Percentiles rank a stretch among this genome's conserved stretches.
Conservation (phyloP, 92 coral and sea anemone genomes). For the Hydrozoanthus gracilis region DNA sequence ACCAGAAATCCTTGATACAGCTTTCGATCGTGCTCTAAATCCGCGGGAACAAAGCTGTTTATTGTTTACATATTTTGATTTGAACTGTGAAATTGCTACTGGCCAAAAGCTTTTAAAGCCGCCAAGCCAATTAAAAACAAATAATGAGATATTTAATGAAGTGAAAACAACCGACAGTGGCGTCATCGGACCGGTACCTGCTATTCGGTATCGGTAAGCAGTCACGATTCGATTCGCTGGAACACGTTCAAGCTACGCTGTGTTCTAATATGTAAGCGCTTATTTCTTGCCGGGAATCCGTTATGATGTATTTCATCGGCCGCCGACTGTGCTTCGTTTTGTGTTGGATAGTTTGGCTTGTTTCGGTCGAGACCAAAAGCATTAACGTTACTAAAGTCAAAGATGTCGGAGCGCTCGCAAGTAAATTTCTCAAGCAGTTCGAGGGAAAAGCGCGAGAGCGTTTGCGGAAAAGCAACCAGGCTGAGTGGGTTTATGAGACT, state of each 20-base stretch:
- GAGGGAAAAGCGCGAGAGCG: conserved; percentile 71
- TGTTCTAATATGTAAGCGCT: not conserved
- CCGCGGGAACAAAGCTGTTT: not conserved
- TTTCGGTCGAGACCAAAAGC: conserved; percentile 4
- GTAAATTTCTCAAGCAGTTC: conserved; percentile 62
- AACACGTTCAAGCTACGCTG: conserved; percentile 1
- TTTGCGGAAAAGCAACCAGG: conserved; percentile 58
- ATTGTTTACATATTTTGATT: not conserved
- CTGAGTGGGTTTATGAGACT: conserved; percentile 84
- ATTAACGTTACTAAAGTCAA: conserved; percentile 32
- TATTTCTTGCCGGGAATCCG: not conserved
- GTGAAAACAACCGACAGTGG: not conserved
- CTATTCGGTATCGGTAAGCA: not conserved
- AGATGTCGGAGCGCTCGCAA: conserved; percentile 74
- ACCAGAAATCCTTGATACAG: not conserved
- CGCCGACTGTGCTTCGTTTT: conserved; percentile 18
- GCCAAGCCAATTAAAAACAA: conserved; percentile 9
- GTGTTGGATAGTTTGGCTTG: not conserved
- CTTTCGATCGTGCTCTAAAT: not conserved
- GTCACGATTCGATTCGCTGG: not conserved
- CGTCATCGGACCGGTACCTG: conserved; percentile 44
- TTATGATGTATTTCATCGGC: conserved; percentile 2
- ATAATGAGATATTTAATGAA: conserved; percentile 18
- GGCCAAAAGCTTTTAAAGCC: not conserved
- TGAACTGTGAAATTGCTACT: not conserved